Conservation (phyloP, 2,888 invertebrate species). For the Epirrhoe alternata region DNA sequence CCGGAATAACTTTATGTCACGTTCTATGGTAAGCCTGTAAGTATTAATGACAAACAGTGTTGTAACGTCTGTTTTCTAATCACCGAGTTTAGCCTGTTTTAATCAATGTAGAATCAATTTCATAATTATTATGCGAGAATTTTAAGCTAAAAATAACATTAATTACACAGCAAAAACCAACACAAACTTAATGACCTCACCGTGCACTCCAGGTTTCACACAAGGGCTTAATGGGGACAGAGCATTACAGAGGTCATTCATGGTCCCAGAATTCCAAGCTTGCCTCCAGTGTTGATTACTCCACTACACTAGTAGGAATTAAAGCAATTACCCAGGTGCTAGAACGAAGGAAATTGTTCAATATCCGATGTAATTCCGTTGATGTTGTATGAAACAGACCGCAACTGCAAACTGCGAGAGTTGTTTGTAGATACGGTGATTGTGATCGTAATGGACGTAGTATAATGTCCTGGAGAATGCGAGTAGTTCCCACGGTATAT, state of each 20-base stretch:
- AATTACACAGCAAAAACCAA: not conserved
- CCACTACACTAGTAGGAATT: constrained; percentile 48
- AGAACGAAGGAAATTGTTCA: constrained; percentile 64
- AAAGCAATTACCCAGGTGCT: constrained; percentile 56
- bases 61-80: no score
- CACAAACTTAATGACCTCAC: not conserved
- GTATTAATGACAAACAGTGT: no score
- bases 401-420: constrained; percentile 25
- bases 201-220: not conserved
- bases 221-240: not conserved
- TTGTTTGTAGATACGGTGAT: constrained; percentile 24
- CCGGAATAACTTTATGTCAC: no score
- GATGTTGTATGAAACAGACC: constrained; percentile 30
- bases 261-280: not conserved
- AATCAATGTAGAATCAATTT: no score
- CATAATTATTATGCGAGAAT: no score
- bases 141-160: not conserved
- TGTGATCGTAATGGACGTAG: constrained; percentile 17
- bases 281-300: constrained; percentile 13
- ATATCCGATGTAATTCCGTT: constrained; percentile 58
- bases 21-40: no score
- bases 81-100: no score
- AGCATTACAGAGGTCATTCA: not conserved
- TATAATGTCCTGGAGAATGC: constrained; percentile 12
- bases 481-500: not conserved